Evolutionary conservation across 2,888 invertebrate species (phyloP), one percentile per base, ranked within the genome.

Genomic region (Cheilosia variabilis): DNA sequence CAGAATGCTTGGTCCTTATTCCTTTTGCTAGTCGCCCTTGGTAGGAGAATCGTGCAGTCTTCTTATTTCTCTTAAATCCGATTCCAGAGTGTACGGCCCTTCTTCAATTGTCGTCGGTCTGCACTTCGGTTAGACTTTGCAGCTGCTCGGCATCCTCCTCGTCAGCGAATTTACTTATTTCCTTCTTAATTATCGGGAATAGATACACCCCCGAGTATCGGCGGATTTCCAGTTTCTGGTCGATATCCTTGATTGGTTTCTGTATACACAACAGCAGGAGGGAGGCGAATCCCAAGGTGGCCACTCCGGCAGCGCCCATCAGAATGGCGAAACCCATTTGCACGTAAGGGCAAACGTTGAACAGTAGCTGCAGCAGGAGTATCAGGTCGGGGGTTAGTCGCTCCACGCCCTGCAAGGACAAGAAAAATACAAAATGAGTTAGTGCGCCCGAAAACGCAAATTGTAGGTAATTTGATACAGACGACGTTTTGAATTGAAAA

Each of bases 331-430:
- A 43, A 0, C 93, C 91, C 87, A 93, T 92, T 88, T 94, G 90
- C 2, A 93, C 88, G 0, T 93, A 92, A 0, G 94, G 95, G 0
- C 93, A 93, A 53, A 93, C 91, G 80, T 93, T 92, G 81, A 94
- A 92, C 1, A 94, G 92, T 0, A 94, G 89, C 22, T 92, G 92
- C 0, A 94, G 90, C 1, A 94, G 88, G 4, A 91, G 88, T 24
- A 92, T 88, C 3, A 95, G 89, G 0, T 91, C 90, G 34, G 91
- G 88, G 0, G 94, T 93, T 13, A 93, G 88, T 9, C 89, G 89
- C 34, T 93, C 92, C 50, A 93, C 89, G 65, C 89, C 90, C 91
- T 91, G 82, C n/a, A 88, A 27, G 73, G n/a, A 19, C 17, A 60
- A 17, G 27, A 62, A 24, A 69, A 50, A 58, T 52, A 9, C 4